Evolutionary conservation across 2,888 invertebrate species (phyloP), one percentile per base, ranked within the genome.

Genomic region (Serripes groenlandicus): DNA sequence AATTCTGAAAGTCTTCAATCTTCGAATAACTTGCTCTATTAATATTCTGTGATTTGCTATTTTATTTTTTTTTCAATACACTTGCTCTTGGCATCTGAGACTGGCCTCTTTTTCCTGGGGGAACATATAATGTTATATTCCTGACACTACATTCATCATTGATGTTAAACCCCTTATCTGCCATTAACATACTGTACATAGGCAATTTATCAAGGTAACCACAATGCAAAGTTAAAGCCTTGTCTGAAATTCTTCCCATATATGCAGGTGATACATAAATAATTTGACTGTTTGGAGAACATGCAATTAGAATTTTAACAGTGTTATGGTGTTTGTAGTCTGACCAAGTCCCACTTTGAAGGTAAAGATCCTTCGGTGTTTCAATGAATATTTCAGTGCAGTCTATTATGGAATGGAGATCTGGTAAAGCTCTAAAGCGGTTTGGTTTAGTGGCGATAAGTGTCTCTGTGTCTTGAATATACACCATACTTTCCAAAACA

Each of bases 281-380:
- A 18, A 90, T 83, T 1, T 69, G 21, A 37, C 86, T 84, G 66
- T 83, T 87, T 68, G 88, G 89, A 1, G 80, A 28, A 75, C 76
- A 81, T 0, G 71, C 75, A 54, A 88, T 72, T 7, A 90, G 52
- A 21, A 83, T 35, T 68, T 89, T 90, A 0, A 79, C n/a, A 18
- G 89, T 90, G 68, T 88, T 88, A 72, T 88, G 86, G 49, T 89
- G 84, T 69, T 89, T 89, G 62, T 88, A 88, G 34, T 87, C 82
- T 42, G 81, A 79, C 86, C 81, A 88, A n/a, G 85, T 85, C 7
- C 60, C 68, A 37, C 66, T 70, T 37, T 86, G 86, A 21, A 86
- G 62, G 9, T 62, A 42, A 3, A 85, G 49, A 42, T 88, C 79
- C 23, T 80, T 69, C 30, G 87, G 87, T 42, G 75, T 79, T 56